Conservation (phyloP, 2,797 vertebrate genomes). For the Notoglanidium macrostoma region DNA sequence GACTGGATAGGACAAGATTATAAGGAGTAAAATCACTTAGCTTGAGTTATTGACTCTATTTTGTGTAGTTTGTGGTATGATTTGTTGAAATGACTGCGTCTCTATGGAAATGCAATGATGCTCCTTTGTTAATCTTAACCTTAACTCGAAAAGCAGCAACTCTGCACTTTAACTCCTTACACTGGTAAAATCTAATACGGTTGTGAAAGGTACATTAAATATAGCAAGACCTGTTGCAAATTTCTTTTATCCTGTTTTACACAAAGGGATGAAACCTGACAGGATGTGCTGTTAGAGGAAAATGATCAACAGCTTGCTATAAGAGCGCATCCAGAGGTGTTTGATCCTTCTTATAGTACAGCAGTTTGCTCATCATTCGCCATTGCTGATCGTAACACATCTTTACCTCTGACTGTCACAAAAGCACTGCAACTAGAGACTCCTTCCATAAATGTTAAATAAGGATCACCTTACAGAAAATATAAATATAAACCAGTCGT, state of each 20-base stretch:
- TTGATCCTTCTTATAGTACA: background rate
- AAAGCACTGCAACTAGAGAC: background rate
- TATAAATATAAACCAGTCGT: background rate
- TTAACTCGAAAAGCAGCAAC: background rate
- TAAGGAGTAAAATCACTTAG: background rate
- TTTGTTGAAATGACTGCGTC: background rate
- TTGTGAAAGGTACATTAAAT: background rate
- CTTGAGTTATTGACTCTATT: background rate
- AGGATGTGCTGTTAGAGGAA: background rate
- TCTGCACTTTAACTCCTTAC: background rate
- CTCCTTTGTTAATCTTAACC: background rate
- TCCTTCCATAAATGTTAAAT: background rate
- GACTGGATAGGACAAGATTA: background rate
- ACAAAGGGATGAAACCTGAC: background rate
- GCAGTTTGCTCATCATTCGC: background rate
- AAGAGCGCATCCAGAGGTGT: too few species aligned
- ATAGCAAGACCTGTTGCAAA: too few species aligned
- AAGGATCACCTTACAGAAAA: background rate
- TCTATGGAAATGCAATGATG: background rate
- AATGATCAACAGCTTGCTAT: background rate
- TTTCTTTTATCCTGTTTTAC: background rate
- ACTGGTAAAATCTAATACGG: background rate
- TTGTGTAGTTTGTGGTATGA: background rate
- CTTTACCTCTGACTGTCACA: background rate
- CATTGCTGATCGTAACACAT: too few species aligned